These are phyloP conservation scores for Mythimna ferrago DNA, from an alignment of 2,888 invertebrate species.

Conservation along the genomic window DNA sequence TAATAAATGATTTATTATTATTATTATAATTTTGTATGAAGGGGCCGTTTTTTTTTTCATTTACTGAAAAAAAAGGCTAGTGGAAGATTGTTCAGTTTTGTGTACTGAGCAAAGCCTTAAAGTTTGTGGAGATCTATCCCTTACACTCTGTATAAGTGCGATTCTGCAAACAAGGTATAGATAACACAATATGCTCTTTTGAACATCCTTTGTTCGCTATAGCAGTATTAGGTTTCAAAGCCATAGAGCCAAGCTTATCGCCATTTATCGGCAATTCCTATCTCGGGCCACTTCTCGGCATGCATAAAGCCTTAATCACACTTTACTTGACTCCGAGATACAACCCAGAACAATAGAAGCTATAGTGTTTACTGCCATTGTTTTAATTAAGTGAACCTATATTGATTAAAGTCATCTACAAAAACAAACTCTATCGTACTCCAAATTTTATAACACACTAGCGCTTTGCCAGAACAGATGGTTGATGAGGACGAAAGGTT, in stretches of 20 bases:
- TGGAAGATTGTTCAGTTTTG: no score
- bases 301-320: conserved; percentile 54
- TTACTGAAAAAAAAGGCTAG: no score
- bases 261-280: conserved; percentile 46
- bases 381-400: conserved; percentile 11
- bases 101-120: no score
- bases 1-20: no score
- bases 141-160: not conserved
- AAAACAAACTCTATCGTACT: not conserved
- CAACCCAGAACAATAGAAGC: conserved; percentile 41
- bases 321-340: conserved; percentile 26
- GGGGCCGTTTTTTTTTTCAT: no score
- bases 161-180: not conserved
- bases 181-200: conserved; percentile 23
- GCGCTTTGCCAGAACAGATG: no score
- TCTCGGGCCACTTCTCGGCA: conserved; percentile 47
- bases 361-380: conserved; percentile 17
- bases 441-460: not conserved
- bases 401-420: not conserved
- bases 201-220: conserved; percentile 43
- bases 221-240: conserved; percentile 46
- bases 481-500: no score
- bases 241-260: conserved; percentile 40
- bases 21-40: no score
- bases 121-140: no score